Base-by-base conservation (phyloP, 1,140 invertebrate genomes). In the Dreissena polymorpha region DNA sequence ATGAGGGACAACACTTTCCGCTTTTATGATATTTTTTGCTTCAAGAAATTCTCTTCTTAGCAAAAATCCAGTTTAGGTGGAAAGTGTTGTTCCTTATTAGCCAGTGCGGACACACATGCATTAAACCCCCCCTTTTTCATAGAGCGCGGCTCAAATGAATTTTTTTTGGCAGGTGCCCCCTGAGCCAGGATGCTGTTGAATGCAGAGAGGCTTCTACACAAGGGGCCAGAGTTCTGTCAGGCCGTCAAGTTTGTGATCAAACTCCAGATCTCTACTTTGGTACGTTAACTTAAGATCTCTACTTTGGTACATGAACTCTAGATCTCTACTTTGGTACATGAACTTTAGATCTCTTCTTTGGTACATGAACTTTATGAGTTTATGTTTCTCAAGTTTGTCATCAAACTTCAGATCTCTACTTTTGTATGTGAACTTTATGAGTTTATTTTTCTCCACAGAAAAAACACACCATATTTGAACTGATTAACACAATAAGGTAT, bases 221-320 rank as follows among this genome's bases (percentile, higher is more conserved):
- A 70, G 27, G 68, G 78, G 50, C 69, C 78, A 49, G 78, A 81
- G 50, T 81, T 81, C 69, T 81, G 78, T 25, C 78, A 81, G 53
- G 78, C 78, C 21, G 18, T 81, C 21, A 81, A 81, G 51, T 81
- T 81, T 81, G 78, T 81, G 13, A 81, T 81, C 27, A 81, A 81
- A 60, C 78, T 81, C 16, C 78, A 81, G 39, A 81, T 81, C 14
- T 81, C 78, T 23, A 71, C 78, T n/a, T 25, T 81, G 78, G 78
- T 81, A 49, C 27, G 77, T 69, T n/a, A n/a, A n/a, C n/a, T n/a
- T 3, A 8, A 81, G 39, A 81, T 81, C 14, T 81, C 78, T 23
- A 71, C 78, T n/a, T 25, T 81, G 78, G 78, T 81, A 49, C 27
- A n/a, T n/a, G 77, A 81, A 60, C 78, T 81, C 16, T 68, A 81